These are phyloP conservation scores for Lytechinus pictus DNA, from an alignment of 35 echinoderm and acorn worm species.

Conservation along the genomic window DNA sequence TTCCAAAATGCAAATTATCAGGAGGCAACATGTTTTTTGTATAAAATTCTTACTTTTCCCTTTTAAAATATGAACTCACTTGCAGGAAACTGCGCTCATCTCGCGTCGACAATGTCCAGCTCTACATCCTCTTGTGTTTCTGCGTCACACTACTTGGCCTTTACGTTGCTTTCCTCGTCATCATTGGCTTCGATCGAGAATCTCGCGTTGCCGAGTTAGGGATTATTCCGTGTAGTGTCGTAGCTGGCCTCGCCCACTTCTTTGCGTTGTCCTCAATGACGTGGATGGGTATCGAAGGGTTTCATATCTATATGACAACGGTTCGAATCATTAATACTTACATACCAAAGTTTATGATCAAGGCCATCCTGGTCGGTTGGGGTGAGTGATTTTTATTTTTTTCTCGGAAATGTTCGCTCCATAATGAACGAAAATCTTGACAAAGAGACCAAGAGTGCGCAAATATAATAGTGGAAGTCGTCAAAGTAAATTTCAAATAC, in stretches of 20 bases:
- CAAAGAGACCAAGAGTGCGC: no score
- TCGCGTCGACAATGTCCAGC: background rate
- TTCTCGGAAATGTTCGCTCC: background rate
- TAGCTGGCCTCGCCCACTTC: conserved; percentile 17
- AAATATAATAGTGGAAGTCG: no score
- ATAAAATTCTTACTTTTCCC: no score
- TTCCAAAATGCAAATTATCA: no score
- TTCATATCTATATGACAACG: background rate
- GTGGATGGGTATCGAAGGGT: conserved; percentile 7
- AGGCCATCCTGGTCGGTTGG: background rate
- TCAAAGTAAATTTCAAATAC: no score
- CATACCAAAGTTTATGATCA: conserved; percentile 1
- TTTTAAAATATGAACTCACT: background rate
- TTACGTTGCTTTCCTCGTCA: background rate
- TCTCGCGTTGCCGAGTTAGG: background rate
- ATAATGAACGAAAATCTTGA: no score
- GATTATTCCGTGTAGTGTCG: background rate
- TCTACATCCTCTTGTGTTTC: background rate
- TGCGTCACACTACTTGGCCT: background rate
- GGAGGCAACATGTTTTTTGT: no score
- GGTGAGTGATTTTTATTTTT: background rate
- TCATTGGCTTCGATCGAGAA: background rate
- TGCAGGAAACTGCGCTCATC: background rate
- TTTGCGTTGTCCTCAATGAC: background rate
- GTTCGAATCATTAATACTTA: background rate